Percentiles rank a stretch among this genome's conserved stretches.
Evolutionary conservation across 2,797 vertebrate species (phyloP).

Genomic region (Coregonus ussuriensis): DNA sequence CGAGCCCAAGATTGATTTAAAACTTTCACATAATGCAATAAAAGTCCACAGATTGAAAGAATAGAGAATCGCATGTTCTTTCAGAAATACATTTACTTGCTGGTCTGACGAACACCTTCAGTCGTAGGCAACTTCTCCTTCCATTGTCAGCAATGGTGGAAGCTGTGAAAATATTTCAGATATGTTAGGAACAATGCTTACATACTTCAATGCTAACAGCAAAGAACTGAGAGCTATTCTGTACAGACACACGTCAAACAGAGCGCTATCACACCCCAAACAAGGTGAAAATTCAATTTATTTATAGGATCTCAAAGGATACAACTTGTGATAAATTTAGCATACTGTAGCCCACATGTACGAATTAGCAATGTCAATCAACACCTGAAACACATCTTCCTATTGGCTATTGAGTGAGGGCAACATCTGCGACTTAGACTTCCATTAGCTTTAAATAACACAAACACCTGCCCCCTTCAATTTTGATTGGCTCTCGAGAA

Average conservation of each 20-base stretch:
- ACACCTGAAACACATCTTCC: background rate
- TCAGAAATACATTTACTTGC: conserved; percentile 85
- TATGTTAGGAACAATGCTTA: conserved; percentile 22
- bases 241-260: background rate
- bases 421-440: background rate
- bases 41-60: background rate
- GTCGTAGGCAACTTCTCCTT: conserved; percentile 89
- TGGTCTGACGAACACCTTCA: conserved; percentile 95
- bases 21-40: background rate
- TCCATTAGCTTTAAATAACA: background rate
- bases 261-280: no score
- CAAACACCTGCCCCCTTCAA: background rate
- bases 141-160: conserved; percentile 90
- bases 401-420: background rate
- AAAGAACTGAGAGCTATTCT: background rate
- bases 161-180: conserved; percentile 74
- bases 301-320: background rate
- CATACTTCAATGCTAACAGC: background rate
- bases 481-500: background rate
- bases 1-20: background rate
- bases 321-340: background rate
- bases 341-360: background rate
- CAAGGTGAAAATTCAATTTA: no score
- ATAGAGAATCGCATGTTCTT: background rate
- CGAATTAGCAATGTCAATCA: background rate